Percentiles rank a stretch among this genome's conserved stretches.
These are phyloP conservation scores for Ephialtes manifestator DNA, from an alignment of 2,888 invertebrate species.

Conservation along the genomic window DNA sequence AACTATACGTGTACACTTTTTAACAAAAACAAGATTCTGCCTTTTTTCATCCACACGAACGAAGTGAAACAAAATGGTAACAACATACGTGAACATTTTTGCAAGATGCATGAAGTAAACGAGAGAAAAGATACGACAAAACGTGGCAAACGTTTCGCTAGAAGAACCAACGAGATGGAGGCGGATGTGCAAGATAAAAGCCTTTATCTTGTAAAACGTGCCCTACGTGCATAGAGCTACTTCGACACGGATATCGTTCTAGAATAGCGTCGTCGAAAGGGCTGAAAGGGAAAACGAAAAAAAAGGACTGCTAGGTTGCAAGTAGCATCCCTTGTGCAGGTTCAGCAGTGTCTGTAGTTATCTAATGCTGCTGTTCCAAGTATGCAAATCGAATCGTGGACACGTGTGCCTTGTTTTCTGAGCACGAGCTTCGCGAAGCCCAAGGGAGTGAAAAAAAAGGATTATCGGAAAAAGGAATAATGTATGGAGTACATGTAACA, in stretches of 20 bases:
- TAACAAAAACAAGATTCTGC: too few relatives aligned
- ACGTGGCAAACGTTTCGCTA: conserved; percentile 3
- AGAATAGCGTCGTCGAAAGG: background rate
- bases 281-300: background rate
- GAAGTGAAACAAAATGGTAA: conserved; percentile 1
- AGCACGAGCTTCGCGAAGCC: conserved; percentile 6
- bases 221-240: conserved; percentile 24
- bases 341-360: conserved; percentile 29
- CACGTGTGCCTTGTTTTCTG: conserved; percentile 43
- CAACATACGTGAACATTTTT: background rate
- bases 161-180: background rate
- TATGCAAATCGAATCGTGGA: conserved; percentile 49
- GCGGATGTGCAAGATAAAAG: background rate
- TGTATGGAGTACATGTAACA: background rate
- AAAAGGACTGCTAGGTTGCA: background rate
- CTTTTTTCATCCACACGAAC: background rate
- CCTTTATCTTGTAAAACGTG: conserved; percentile 40
- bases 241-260: background rate
- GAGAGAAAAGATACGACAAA: conserved; percentile 1
- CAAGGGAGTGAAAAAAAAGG: conserved; percentile 1
- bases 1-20: too few relatives aligned
- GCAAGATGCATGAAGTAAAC: background rate
- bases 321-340: conserved; percentile 28
- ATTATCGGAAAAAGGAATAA: conserved; percentile 7
- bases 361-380: conserved; percentile 28